These are phyloP conservation scores for Semibalanus balanoides DNA, from an alignment of 1,140 invertebrate species.

Conservation along the genomic window DNA sequence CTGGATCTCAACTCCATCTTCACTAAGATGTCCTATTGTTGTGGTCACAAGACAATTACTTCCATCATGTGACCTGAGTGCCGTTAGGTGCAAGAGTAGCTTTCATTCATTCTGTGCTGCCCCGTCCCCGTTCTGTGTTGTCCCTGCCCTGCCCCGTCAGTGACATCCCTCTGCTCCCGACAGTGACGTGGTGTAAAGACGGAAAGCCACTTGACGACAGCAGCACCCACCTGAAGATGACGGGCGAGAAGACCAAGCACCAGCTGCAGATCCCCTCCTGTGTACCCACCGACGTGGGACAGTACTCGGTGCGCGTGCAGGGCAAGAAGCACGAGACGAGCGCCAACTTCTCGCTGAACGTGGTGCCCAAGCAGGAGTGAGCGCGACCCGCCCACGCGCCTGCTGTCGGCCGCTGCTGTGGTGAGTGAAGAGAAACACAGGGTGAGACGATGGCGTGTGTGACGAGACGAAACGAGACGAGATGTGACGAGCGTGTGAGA, in stretches of 20 bases:
- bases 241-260: slow-evolving; percentile 56
- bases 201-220: slow-evolving; percentile 65
- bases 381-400: too few species aligned
- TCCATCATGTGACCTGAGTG: too few species aligned
- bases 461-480: background rate
- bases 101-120: too few species aligned
- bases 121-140: too few species aligned
- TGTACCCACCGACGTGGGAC: slow-evolving; percentile 64
- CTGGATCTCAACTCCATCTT: too few species aligned
- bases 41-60: too few species aligned
- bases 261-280: slow-evolving; percentile 55
- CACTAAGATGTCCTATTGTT: too few species aligned
- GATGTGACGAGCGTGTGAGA: background rate
- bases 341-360: slow-evolving; percentile 74
- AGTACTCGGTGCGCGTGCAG: slow-evolving; percentile 74
- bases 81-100: too few species aligned
- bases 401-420: background rate
- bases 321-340: slow-evolving; percentile 65
- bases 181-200: slow-evolving; percentile 75
- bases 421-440: background rate
- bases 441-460: background rate
- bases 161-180: too few species aligned
- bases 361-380: slow-evolving; percentile 26
- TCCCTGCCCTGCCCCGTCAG: too few species aligned
- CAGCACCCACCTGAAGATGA: slow-evolving; percentile 62